Evolutionary conservation across 2,797 vertebrate genomes (phyloP), one percentile per base, ranked within the genome.

Genomic region (Diglossa cyanea): DNA sequence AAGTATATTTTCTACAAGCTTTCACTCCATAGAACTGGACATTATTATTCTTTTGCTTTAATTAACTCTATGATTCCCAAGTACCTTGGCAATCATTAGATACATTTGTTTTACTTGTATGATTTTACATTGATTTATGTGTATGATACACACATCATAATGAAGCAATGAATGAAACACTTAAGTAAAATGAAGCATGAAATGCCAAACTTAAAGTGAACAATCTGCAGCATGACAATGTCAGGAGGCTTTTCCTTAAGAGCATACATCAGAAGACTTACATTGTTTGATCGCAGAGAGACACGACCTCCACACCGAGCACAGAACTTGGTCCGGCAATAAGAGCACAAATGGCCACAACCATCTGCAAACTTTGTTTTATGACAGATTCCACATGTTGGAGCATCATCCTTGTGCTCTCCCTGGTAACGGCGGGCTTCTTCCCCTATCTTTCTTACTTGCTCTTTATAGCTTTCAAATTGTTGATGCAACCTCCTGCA

Each of bases 401-500:
- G 99, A 20, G 99, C 98, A 76, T 99, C 99, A n/a, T 99, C 99
- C 97, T 99, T 99, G 98, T 98, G 99, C 95, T 98, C 98, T 82
- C 98, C 98, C 96, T 99, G 99, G 97, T 99, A 99, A 47, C 98
- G 99, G 47, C 98, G 98, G 0, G 99, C 98, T 96, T 99, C 99
- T 50, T 98, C 99, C 76, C 99, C 99, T 78, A 99, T 99, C 97
- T 99, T 99, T 81, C 98, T 98, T 96, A 99, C 99, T 98, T 99
- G 99, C 90, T 99, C 99, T 97, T 99, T 99, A 97, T 99, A 99
- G 98, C 99, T 99, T 98, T 99, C 99, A 96, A 99, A 99, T 98
- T 99, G 99, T 98, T 99, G 98, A 98, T 99, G 99, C 98, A 99
- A 98, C 94, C 99, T 99, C 98, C 99, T 99, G 98, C 90, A 85